phyloP scores from a whole-genome alignment of 2,888 invertebrate genomes.

The Hypselothyrea guttata region DNA sequence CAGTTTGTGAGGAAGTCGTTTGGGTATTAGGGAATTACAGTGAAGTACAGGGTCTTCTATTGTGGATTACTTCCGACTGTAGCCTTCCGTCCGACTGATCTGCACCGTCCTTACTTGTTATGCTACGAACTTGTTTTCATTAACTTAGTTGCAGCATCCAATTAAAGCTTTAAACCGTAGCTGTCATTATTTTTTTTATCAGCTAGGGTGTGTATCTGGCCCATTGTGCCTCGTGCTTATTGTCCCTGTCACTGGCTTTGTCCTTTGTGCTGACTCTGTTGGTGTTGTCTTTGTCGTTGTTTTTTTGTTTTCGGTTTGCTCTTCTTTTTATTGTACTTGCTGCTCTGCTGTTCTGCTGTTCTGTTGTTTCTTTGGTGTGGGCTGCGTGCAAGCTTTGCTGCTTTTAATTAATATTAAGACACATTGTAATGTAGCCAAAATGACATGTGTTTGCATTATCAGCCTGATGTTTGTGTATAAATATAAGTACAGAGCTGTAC shows the following conservation, averaged over 20 bases:
- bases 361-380: slow-evolving; percentile 3
- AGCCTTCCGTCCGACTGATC: too few species aligned
- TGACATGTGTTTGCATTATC: slow-evolving; percentile 63
- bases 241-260: slow-evolving; percentile 25
- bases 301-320: slow-evolving; percentile 1
- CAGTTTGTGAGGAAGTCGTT: too few species aligned
- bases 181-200: slow-evolving; percentile 38
- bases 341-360: slow-evolving; percentile 13
- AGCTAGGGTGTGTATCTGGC: slow-evolving; percentile 19
- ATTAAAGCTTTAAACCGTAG: too few species aligned
- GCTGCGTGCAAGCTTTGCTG: slow-evolving; percentile 42
- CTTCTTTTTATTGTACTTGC: slow-evolving; percentile 4
- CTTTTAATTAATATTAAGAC: slow-evolving; percentile 73
- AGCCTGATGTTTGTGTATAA: slow-evolving; percentile 29
- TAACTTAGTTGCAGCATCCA: too few species aligned
- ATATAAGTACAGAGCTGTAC: slow-evolving; percentile 4
- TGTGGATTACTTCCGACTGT: too few species aligned
- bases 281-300: background rate
- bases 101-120: too few species aligned
- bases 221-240: slow-evolving; percentile 40
- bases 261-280: slow-evolving; percentile 1
- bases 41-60: too few species aligned
- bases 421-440: slow-evolving; percentile 57
- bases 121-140: too few species aligned
- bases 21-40: too few species aligned